Base-by-base conservation (phyloP, 2,797 vertebrate genomes). In the Delichon dasypus region DNA sequence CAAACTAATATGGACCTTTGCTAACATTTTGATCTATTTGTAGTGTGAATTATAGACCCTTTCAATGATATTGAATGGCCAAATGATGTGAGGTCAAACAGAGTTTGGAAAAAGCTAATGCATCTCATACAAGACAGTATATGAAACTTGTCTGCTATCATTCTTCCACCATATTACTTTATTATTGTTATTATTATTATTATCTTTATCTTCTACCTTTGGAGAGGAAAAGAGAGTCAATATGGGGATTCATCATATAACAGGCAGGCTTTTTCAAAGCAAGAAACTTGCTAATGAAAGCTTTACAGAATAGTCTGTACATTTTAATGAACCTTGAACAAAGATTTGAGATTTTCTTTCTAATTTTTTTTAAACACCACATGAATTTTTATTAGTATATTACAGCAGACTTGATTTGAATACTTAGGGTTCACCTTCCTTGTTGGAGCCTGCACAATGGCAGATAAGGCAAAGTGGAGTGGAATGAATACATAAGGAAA, bases 361-460 rank as follows among this genome's bases (percentile, higher is more conserved):
- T 88, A 50, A 8, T 60, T 83, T 36, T 60, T 85, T 73, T 85
- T 85, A 62, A 94, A 67, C 16, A 73, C 53, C 45, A 68, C 62
- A 87, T 95, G 90, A 90, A 95, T 96, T 96, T 96, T 97, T 97
- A 95, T 96, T 90, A 95, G 71, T 74, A 51, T 73, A 84, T 94
- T 90, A 60, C 83, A 96, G 48, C 42, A 94, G 84, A 61, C 62
- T 95, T 94, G 77, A 89, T 97, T 97, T 88, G 94, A 97, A 93
- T 92, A 27, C 54, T 91, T 79, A 58, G 71, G 92, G 57, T 92
- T 95, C 88, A 89, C 89, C 94, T 93, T 94, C 83, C 93, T 94
- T 40, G 38, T 73, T 71, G 77, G 62, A 94, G 71, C 70, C 75
- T 5, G 55, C 54, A 86, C 75, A 92, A 93, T n/a, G 76, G 91